A percentile compares a stretch with the other conserved stretches of the same genome.
phyloP scores from a whole-genome alignment of 2,797 vertebrate genomes.

The Rhinichthys osculus region DNA sequence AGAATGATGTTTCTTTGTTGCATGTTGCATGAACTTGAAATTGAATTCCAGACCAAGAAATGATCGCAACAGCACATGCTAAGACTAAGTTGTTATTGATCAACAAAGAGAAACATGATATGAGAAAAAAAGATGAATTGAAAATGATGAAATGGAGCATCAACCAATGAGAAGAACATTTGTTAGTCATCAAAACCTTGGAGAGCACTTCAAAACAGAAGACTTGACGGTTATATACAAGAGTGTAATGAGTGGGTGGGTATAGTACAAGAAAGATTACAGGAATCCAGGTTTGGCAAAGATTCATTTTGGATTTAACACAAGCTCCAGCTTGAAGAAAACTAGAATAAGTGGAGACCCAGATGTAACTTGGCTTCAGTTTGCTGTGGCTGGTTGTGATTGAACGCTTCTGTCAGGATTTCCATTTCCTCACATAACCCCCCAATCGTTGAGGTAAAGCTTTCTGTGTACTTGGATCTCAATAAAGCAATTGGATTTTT shows the following conservation, averaged over 20 bases:
- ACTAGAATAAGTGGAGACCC: slow-evolving; percentile 32
- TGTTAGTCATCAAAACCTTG: slow-evolving; percentile 15
- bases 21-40: not conserved
- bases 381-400: slow-evolving; percentile 32
- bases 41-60: not conserved
- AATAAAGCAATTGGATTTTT: not conserved
- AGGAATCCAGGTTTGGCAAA: slow-evolving; percentile 20
- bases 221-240: slow-evolving; percentile 20
- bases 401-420: slow-evolving; percentile 39
- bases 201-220: slow-evolving; percentile 14
- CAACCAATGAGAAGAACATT: not conserved
- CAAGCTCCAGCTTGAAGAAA: slow-evolving; percentile 38
- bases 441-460: slow-evolving; percentile 10
- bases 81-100: not conserved
- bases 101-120: not conserved
- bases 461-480: not conserved
- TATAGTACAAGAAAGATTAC: slow-evolving; percentile 6
- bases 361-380: slow-evolving; percentile 53
- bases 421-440: slow-evolving; percentile 29
- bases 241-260: slow-evolving; percentile 14
- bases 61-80: not conserved
- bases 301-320: slow-evolving; percentile 22
- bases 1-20: not conserved
- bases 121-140: not conserved
- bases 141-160: not conserved